These are phyloP conservation scores for Bettongia penicillata DNA, from an alignment of 2,113 vertebrate genomes.

Conservation along the genomic window DNA sequence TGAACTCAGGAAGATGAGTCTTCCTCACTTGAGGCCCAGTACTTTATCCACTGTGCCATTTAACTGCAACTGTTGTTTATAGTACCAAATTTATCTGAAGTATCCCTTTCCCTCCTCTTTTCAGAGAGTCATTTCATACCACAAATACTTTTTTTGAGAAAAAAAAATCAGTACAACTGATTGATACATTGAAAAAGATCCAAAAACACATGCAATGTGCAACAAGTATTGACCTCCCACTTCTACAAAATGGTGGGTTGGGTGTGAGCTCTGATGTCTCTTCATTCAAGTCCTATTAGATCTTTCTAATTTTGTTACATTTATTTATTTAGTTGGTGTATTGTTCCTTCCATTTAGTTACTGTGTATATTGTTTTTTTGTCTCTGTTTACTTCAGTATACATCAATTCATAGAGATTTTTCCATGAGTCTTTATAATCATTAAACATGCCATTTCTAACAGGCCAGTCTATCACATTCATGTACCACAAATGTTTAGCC, in stretches of 20 bases:
- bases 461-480: not conserved
- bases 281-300: not conserved
- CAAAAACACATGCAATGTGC: not conserved
- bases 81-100: not conserved
- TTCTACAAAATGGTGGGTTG: not conserved
- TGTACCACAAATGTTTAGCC: not conserved
- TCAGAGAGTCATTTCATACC: not conserved
- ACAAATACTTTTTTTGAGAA: not conserved
- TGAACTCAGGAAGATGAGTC: too few relatives aligned
- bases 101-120: not conserved
- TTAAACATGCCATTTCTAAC: not conserved
- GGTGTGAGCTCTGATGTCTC: not conserved
- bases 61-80: not conserved
- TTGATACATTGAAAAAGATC: not conserved
- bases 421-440: not conserved
- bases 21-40: not conserved
- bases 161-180: not conserved
- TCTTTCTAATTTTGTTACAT: not conserved
- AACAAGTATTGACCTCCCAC: not conserved
- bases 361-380: not conserved
- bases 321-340: not conserved
- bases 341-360: not conserved
- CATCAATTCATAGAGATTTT: not conserved
- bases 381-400: not conserved
- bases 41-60: not conserved